A percentile compares a stretch with the other conserved stretches of the same genome.
Evolutionary conservation across 2,888 invertebrate genomes (phyloP).

Genomic region (Tinea pellionella): DNA sequence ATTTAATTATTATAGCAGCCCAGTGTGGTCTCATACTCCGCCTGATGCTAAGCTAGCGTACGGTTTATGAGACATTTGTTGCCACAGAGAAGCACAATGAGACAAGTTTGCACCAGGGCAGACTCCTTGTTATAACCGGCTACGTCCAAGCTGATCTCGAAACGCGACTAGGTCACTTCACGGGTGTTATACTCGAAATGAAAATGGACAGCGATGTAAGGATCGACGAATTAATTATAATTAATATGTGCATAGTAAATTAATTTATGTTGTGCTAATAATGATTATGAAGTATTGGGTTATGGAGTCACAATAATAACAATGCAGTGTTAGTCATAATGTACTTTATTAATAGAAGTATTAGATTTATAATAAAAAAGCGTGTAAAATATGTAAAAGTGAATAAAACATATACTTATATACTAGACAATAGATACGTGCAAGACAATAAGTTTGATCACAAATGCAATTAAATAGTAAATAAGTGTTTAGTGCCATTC

Average conservation of each 20-base stretch:
- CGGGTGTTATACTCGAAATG: too few relatives aligned
- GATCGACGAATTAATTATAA: too few relatives aligned
- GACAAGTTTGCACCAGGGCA: too few relatives aligned
- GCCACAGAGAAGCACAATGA: too few relatives aligned
- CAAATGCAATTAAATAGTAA: background rate
- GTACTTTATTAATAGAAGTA: background rate
- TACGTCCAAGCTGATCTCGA: too few relatives aligned
- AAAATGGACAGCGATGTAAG: too few relatives aligned
- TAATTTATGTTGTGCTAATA: too few relatives aligned
- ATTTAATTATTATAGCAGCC: slow-evolving; percentile 17
- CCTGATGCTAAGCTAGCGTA: too few relatives aligned
- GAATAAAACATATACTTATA: background rate
- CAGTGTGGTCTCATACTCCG: background rate
- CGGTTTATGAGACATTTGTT: too few relatives aligned
- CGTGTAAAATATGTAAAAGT: background rate
- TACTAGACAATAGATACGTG: background rate
- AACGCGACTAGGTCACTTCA: too few relatives aligned
- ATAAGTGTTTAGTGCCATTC: background rate
- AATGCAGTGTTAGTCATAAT: background rate
- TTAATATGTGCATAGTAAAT: too few relatives aligned
- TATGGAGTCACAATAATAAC: background rate
- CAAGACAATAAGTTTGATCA: background rate
- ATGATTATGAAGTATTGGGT: background rate
- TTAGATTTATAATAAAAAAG: background rate
- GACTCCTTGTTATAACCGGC: too few relatives aligned